phyloP scores from a whole-genome alignment of 92 coral and sea anemone species.

The Phenganax subtilis region DNA sequence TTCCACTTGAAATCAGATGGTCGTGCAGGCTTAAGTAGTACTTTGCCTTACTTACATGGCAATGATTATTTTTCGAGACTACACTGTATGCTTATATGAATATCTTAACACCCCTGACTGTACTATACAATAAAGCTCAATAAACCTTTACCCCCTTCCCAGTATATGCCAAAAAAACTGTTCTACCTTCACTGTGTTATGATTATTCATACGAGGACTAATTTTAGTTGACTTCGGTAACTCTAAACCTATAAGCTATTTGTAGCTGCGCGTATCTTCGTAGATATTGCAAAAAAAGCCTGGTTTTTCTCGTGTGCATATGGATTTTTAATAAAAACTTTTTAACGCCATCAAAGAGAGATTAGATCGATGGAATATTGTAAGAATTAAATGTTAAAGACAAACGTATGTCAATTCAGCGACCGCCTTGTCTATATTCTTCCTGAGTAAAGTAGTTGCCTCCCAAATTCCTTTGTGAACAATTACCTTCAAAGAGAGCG shows the following conservation, averaged over 20 bases:
- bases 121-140: no score
- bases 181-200: no score
- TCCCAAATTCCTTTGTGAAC: not conserved
- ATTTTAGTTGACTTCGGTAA: not conserved
- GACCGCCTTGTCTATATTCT: not conserved
- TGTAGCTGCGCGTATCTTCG: not conserved
- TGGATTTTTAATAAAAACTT: constrained; percentile 3
- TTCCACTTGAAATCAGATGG: no score
- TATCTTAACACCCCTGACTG: no score
- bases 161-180: no score
- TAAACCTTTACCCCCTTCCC: no score
- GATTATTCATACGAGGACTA: no score
- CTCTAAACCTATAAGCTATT: not conserved
- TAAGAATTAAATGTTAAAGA: constrained; percentile 12
- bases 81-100: no score
- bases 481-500: not conserved
- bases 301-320: not conserved
- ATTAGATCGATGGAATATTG: constrained; percentile 8
- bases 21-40: no score
- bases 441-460: not conserved
- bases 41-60: no score
- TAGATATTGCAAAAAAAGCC: not conserved
- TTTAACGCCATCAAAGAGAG: not conserved
- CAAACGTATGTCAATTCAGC: constrained; percentile 14
- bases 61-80: no score